Conservation (phyloP, 2,113 vertebrate species). For the Calidris pugnax region DNA sequence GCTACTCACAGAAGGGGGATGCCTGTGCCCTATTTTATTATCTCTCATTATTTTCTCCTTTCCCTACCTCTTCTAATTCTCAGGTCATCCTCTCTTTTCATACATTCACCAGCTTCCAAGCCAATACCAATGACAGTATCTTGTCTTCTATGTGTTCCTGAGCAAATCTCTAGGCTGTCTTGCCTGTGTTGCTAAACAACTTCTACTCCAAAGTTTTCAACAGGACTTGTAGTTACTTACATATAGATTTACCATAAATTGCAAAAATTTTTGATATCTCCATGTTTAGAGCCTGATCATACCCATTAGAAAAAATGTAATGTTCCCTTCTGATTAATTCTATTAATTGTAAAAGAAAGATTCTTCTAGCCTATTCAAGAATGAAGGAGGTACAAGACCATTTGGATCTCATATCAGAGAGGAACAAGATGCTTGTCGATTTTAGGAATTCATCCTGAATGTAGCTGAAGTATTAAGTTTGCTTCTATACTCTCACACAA, state of each 20-base stretch:
- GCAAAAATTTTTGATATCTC: background rate
- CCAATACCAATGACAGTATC: background rate
- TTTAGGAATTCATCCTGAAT: background rate
- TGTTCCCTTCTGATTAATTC: background rate
- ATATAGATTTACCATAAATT: background rate
- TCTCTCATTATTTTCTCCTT: background rate
- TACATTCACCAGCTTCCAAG: background rate
- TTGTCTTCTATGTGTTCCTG: background rate
- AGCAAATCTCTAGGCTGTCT: background rate
- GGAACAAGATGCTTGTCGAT: background rate
- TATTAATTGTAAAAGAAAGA: background rate
- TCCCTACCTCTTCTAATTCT: background rate
- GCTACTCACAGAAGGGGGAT: background rate
- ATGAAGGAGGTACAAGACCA: accelerated
- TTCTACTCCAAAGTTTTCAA: background rate
- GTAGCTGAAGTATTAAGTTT: background rate
- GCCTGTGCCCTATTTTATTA: background rate
- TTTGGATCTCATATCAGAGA: background rate
- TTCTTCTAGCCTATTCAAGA: background rate
- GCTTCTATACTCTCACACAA: background rate
- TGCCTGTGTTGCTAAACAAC: background rate
- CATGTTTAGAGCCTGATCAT: background rate
- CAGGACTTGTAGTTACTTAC: background rate
- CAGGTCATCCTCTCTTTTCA: background rate
- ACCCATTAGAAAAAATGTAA: background rate